Conservation (phyloP, 64 coral and sea anemone species). For the Platygyra sinensis region DNA sequence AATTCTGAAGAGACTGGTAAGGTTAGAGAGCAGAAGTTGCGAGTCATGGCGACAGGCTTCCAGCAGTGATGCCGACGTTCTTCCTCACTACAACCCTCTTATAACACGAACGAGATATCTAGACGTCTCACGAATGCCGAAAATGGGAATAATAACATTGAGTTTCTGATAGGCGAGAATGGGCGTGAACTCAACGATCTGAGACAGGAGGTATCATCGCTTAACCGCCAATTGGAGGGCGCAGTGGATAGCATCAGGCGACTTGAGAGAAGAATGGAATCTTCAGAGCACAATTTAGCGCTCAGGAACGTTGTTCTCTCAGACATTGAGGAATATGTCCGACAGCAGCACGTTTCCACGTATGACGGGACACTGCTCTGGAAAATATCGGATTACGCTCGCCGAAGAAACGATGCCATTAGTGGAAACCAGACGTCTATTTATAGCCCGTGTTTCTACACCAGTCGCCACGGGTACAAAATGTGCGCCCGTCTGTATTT, state of each 20-base stretch:
- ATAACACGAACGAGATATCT: background rate
- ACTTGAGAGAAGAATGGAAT: conserved; percentile 34
- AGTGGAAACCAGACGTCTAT: conserved; percentile 42
- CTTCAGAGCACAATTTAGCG: conserved; percentile 28
- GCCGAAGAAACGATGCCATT: conserved; percentile 33
- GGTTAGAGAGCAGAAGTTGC: conserved; percentile 8
- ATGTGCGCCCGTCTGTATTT: conserved; percentile 67
- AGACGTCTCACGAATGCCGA: conserved; percentile 32
- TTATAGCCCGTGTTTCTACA: conserved; percentile 62
- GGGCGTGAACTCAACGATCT: background rate
- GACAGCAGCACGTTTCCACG: background rate
- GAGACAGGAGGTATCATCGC: conserved; percentile 19
- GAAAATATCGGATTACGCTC: conserved; percentile 53
- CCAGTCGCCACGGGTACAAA: conserved; percentile 66
- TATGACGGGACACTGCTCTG: conserved; percentile 47
- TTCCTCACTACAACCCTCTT: background rate
- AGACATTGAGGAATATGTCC: conserved; percentile 37
- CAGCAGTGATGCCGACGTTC: background rate
- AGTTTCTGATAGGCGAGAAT: conserved; percentile 16
- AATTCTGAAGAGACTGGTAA: background rate
- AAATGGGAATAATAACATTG: conserved; percentile 1
- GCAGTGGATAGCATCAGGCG: conserved; percentile 16
- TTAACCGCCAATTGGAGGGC: conserved; percentile 7
- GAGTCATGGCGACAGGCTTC: background rate
- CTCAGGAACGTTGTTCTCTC: conserved; percentile 40